phyloP scores from a whole-genome alignment of 2,113 vertebrate genomes.

The Ceyx margarethae region DNA sequence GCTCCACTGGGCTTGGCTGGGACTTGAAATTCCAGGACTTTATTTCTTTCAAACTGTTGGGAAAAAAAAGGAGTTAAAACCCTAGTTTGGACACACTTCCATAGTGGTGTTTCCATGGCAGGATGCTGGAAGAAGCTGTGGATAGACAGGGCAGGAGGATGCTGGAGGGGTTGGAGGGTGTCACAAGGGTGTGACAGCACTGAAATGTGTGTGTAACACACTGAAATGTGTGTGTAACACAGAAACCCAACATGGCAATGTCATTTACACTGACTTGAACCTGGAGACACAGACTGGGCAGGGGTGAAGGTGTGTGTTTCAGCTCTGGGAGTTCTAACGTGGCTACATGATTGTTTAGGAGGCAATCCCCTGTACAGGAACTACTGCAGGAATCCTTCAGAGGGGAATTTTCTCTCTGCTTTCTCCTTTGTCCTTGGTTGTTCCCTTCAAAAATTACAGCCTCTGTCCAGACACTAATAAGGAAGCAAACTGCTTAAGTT shows the following conservation, averaged over 20 bases:
- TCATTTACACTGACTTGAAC: neutral
- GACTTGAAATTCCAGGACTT: neutral
- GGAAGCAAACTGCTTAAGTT: neutral
- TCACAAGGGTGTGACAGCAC: fast-evolving
- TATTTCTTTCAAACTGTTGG: neutral
- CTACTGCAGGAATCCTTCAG: neutral
- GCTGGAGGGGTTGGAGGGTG: neutral
- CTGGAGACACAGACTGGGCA: neutral
- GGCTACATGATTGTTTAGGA: neutral
- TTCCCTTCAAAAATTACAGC: neutral
- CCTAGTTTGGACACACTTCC: neutral
- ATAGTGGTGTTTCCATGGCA: neutral
- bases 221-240: neutral
- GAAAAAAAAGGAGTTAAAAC: neutral
- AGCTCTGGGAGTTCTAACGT: neutral
- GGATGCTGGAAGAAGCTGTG: neutral
- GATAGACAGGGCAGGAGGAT: neutral
- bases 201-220: neutral
- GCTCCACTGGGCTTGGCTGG: neutral
- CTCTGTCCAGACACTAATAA: neutral
- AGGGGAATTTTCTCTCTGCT: neutral
- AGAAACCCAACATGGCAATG: neutral
- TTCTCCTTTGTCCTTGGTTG: neutral
- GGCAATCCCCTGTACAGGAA: neutral
- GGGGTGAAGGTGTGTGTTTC: neutral